These are phyloP conservation scores for Laterallus jamaicensis DNA, from an alignment of 2,113 vertebrate species.

Conservation along the genomic window DNA sequence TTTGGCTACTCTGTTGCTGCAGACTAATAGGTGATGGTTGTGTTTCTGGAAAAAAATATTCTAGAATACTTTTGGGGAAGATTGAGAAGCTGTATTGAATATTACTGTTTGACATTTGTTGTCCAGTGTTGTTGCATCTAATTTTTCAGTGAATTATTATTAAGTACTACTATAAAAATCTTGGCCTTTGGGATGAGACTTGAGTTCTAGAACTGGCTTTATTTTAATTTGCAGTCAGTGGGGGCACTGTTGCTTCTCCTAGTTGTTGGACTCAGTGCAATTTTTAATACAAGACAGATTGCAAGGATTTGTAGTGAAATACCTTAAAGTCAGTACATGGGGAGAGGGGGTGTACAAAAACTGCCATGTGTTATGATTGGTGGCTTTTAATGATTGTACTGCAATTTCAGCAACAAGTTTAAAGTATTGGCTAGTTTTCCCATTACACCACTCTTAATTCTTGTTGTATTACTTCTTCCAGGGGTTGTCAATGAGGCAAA, in stretches of 20 bases:
- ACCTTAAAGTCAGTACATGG: background rate
- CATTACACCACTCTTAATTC: background rate
- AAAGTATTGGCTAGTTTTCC: too few species aligned
- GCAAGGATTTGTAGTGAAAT: background rate
- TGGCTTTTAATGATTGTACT: background rate
- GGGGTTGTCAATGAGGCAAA: constrained; percentile 98
- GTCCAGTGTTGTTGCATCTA: background rate
- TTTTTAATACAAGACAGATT: constrained; percentile 22
- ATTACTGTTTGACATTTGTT: background rate
- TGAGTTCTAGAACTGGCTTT: background rate
- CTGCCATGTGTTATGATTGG: background rate
- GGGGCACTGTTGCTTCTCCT: constrained; percentile 41
- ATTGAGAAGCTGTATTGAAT: background rate
- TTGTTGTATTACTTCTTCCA: constrained; percentile 66
- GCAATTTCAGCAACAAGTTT: background rate
- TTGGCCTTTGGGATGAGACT: background rate
- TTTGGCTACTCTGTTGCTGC: background rate
- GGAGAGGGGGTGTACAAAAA: background rate
- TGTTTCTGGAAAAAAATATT: background rate
- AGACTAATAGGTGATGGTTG: background rate
- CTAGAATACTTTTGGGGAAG: background rate
- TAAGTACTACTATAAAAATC: background rate
- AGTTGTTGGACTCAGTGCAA: background rate
- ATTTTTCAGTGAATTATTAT: background rate
- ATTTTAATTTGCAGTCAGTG: background rate